phyloP scores from a whole-genome alignment of 2,888 invertebrate genomes.

The Sminthurinus aureus region DNA sequence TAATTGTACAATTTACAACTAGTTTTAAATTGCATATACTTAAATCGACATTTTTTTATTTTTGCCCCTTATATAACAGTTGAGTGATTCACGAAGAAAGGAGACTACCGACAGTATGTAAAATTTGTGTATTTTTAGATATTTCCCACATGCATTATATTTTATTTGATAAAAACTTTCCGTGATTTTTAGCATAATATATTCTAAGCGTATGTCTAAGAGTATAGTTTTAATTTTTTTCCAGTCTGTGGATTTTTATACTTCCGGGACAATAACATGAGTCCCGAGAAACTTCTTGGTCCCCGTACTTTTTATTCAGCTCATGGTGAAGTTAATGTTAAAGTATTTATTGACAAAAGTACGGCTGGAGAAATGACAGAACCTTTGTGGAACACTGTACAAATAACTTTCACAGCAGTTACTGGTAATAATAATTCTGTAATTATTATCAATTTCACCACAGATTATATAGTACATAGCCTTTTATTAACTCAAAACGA shows the following conservation, averaged over 20 bases:
- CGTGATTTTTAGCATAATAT: not conserved
- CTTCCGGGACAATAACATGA: constrained; percentile 18
- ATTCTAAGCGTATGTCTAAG: not conserved
- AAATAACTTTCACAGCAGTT: constrained; percentile 42
- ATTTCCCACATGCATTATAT: no score
- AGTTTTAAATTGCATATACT: no score
- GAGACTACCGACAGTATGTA: constrained; percentile 6
- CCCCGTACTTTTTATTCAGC: constrained; percentile 41
- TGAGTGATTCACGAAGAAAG: constrained; percentile 13
- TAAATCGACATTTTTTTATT: not conserved
- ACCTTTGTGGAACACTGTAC: constrained; percentile 15
- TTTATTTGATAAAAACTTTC: not conserved
- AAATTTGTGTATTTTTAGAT: no score
- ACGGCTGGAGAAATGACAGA: constrained; percentile 23
- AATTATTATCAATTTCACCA: not conserved
- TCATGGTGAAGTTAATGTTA: constrained; percentile 34
- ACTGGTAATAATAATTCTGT: constrained; percentile 21
- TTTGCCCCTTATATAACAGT: constrained; percentile 8
- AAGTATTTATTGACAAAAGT: constrained; percentile 34
- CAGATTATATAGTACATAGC: no score
- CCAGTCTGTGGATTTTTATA: constrained; percentile 39
- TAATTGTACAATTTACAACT: no score
- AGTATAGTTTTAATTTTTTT: not conserved
- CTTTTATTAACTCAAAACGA: no score
- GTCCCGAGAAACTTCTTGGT: constrained; percentile 40